Base-by-base conservation (phyloP, 1,140 invertebrate genomes). In the Campodea augens region DNA sequence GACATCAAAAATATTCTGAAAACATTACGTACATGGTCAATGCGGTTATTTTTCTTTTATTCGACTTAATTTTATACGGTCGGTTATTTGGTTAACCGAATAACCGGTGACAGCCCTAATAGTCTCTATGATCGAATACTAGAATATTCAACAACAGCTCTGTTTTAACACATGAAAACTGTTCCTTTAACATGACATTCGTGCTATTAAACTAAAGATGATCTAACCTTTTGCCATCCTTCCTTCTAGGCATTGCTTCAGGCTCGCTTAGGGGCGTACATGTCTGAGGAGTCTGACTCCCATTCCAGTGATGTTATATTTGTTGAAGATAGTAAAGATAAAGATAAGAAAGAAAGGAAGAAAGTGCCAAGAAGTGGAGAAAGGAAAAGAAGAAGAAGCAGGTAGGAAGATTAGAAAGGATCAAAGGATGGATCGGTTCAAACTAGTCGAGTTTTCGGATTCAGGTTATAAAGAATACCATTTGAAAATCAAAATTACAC, bases 191-290 rank as follows among this genome's bases (percentile, higher is more conserved):
- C 27, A 10, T 32, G 7, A 10, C 27, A 2, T n/a, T 29, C 32
- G 19, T 13, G 19, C n/a, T 23, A 24, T 45, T 44, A 27, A 12
- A 13, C 12, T 20, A 12, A 3, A 36, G 24, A 36, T 20, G 10
- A 4, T 13, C 5, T 10, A 10, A 42, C 20, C 20, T 25, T 18
- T 20, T n/a, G 15, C 12, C 32, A 25, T 1, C 18, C 22, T 47
- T 22, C 22, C 38, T 50, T 52, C 1, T 25, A 72, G 69, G 70
- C 68, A 49, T 57, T 71, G n/a, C 57, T 74, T 19, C 71, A 73
- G 60, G 70, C 70, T 19, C 60, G 69, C 50, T 57, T 72, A 48
- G 68, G 67, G 29, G 62, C 56, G 25, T 62, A 62, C 49, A 52
- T 54, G 47, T 61, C 49, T 10, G 54, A 54, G 19, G 52, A 52